phyloP scores from a whole-genome alignment of 2,888 invertebrate genomes.

The Abrostola tripartita region DNA sequence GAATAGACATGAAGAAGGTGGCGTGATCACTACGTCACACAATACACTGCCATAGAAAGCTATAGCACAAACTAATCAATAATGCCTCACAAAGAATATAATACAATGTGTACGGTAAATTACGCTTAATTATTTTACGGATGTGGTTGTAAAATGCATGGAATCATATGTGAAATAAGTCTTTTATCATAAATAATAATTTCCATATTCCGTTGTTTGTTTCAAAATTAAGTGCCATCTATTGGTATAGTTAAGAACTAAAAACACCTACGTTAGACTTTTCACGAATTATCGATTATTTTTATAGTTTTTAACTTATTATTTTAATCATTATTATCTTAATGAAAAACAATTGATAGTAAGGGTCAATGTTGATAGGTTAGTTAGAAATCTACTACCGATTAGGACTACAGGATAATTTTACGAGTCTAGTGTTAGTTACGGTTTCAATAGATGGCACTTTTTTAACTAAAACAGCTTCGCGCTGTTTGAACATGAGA shows the following conservation, averaged over 20 bases:
- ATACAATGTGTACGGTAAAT: conserved; percentile 1
- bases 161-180: not conserved
- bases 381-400: no score
- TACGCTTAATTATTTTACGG: conserved; percentile 10
- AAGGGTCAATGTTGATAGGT: no score
- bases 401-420: no score
- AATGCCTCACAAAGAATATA: conserved; percentile 47
- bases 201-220: not conserved
- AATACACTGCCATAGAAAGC: conserved; percentile 59
- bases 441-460: conserved; percentile 26
- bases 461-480: conserved; percentile 8
- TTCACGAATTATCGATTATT: no score
- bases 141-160: conserved; percentile 1
- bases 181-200: not conserved
- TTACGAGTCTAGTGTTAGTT: not conserved
- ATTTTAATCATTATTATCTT: no score
- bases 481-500: no score
- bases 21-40: conserved; percentile 86
- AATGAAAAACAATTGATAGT: no score
- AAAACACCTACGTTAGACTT: not conserved
- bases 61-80: conserved; percentile 52
- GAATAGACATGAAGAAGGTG: conserved; percentile 79
- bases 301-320: no score
- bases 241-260: conserved; percentile 15
- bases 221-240: conserved; percentile 36